These are phyloP conservation scores for Tachystola acroxantha DNA, from an alignment of 2,888 invertebrate genomes.

Conservation along the genomic window DNA sequence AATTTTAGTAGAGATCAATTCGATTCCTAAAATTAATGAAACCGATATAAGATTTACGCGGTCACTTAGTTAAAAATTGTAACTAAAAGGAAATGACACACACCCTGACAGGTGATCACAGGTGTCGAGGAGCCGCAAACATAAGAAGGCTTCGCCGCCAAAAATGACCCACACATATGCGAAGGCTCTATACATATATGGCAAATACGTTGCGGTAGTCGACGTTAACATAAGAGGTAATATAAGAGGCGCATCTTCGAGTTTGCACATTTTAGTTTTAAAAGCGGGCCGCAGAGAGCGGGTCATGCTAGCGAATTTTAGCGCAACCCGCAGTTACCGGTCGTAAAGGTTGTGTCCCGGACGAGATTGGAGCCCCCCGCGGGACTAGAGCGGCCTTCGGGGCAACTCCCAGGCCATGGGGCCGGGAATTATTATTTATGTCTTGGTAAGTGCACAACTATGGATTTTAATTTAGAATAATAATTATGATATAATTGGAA, in stretches of 20 bases:
- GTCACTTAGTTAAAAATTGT: constrained; percentile 20
- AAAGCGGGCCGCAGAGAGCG: constrained; percentile 65
- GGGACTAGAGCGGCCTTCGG: constrained; percentile 30
- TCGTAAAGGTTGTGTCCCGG: constrained; percentile 5
- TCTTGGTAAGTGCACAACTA: constrained; percentile 52
- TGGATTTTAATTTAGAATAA: background rate
- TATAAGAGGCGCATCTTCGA: constrained; percentile 77
- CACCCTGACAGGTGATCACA: constrained; percentile 20
- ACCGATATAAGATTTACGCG: constrained; percentile 28
- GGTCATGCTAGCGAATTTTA: constrained; percentile 64
- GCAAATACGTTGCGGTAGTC: constrained; percentile 74
- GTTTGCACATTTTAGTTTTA: constrained; percentile 75
- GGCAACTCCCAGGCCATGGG: constrained; percentile 64
- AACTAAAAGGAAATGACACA: constrained; percentile 37
- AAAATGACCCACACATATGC: constrained; percentile 56
- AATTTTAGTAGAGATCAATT: background rate
- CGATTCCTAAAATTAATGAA: background rate
- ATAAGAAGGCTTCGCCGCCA: constrained; percentile 44
- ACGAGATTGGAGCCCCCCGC: constrained; percentile 37
- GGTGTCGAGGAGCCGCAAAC: constrained; percentile 27
- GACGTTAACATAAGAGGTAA: constrained; percentile 73
- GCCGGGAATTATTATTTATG: constrained; percentile 57
- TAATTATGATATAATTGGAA: too few species aligned
- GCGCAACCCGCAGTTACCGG: constrained; percentile 44
- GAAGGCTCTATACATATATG: constrained; percentile 45